Percentiles rank a stretch among this genome's conserved stretches.
These are phyloP conservation scores for Labeo rohita DNA, from an alignment of 2,113 vertebrate species.

Conservation along the genomic window DNA sequence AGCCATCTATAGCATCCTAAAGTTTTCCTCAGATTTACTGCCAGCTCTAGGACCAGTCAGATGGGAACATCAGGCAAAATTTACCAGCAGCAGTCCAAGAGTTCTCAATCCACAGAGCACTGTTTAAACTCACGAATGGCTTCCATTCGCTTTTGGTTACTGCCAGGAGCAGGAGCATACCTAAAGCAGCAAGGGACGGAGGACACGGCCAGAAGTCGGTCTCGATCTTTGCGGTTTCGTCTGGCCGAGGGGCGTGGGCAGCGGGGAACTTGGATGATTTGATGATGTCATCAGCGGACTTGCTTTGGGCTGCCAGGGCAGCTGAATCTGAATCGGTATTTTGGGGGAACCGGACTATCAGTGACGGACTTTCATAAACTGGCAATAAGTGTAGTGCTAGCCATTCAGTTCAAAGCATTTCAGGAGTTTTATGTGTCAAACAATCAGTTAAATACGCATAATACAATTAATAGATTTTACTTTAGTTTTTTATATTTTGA, in stretches of 20 bases:
- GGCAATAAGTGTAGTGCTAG: constrained; percentile 40
- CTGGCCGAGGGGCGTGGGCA: constrained; percentile 85
- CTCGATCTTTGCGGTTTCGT: constrained; percentile 90
- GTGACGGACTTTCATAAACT: constrained; percentile 39
- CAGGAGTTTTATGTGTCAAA: not conserved
- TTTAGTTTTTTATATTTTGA: not conserved
- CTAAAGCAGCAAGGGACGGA: constrained; percentile 85
- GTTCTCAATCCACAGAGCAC: constrained; percentile 1
- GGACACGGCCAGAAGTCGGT: constrained; percentile 89
- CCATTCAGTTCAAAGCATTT: constrained; percentile 45
- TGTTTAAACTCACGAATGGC: not conserved
- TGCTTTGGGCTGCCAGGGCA: constrained; percentile 88
- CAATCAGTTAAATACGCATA: not conserved
- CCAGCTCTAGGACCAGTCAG: not conserved
- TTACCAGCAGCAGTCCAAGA: not conserved
- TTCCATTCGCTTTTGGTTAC: constrained; percentile 1
- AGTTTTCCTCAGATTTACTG: not conserved
- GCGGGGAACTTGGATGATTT: constrained; percentile 94
- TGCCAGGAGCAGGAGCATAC: constrained; percentile 72
- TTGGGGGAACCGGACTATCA: constrained; percentile 76
- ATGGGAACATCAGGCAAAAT: not conserved
- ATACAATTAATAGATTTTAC: not conserved
- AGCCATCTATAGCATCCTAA: not conserved
- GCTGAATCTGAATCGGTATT: constrained; percentile 86
- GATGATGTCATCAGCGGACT: constrained; percentile 90